Percentiles rank a stretch among this genome's conserved stretches.
Conservation (phyloP, 1,140 invertebrate genomes). For the Drosophila willistoni region DNA sequence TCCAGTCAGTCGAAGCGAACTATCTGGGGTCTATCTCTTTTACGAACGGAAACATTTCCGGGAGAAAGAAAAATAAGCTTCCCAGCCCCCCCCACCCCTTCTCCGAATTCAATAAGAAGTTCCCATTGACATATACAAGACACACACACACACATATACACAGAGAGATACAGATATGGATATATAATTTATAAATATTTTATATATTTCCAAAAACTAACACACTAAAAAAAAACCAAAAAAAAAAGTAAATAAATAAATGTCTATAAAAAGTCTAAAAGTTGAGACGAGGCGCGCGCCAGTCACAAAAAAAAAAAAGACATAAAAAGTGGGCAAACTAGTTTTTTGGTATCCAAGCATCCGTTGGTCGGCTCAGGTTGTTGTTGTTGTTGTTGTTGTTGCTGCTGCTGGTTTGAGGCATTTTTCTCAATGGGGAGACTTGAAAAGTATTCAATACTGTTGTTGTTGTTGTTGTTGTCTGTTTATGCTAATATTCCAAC, state of each 20-base stretch:
- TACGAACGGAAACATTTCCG: constrained; percentile 54
- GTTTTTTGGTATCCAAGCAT: constrained; percentile 77
- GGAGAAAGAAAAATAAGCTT: constrained; percentile 41
- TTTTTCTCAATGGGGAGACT: constrained; percentile 73
- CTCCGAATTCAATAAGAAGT: constrained; percentile 1
- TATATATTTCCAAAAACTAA: constrained; percentile 33
- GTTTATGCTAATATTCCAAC: constrained; percentile 69
- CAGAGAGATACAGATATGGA: neutral
- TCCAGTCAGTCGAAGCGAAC: constrained; percentile 6
- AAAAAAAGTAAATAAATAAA: constrained; percentile 8
- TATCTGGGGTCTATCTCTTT: constrained; percentile 28
- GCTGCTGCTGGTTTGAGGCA: constrained; percentile 45
- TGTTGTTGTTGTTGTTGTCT: constrained; percentile 37
- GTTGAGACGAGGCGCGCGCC: constrained; percentile 73
- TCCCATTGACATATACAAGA: constrained; percentile 2
- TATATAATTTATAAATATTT: constrained; percentile 39
- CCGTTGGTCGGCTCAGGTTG: constrained; percentile 75
- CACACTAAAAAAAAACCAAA: constrained; percentile 29
- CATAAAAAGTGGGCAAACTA: constrained; percentile 76
- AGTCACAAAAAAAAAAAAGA: constrained; percentile 44
- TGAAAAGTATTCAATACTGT: constrained; percentile 43
- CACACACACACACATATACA: neutral
- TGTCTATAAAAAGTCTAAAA: constrained; percentile 45
- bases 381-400: constrained; percentile 45
- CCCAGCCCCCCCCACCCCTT: neutral